A percentile compares a stretch with the other conserved stretches of the same genome.
Evolutionary conservation across 2,888 invertebrate genomes (phyloP).

Genomic region (Lithophane socia): DNA sequence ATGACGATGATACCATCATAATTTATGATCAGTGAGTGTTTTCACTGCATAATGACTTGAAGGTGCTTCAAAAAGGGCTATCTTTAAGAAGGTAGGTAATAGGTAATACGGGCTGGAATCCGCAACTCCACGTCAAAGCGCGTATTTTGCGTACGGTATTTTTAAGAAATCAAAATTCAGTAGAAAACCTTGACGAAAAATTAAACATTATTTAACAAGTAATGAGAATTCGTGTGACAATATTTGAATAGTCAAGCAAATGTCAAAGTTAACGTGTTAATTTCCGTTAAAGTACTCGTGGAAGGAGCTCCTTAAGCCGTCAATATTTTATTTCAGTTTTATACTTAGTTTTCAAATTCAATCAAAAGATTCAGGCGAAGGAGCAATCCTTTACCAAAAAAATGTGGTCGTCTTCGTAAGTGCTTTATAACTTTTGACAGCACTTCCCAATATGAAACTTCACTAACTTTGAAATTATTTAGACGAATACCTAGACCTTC

Average conservation of each 20-base stretch:
- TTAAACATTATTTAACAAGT: neutral
- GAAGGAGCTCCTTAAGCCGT: neutral
- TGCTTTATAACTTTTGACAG: neutral
- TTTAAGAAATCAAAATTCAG: neutral
- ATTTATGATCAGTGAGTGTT: neutral
- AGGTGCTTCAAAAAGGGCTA: neutral
- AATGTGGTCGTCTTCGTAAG: neutral
- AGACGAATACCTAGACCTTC: neutral
- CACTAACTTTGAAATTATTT: neutral
- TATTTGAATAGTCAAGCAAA: constrained; percentile 17
- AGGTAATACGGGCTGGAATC: no score
- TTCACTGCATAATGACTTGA: neutral
- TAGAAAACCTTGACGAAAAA: neutral
- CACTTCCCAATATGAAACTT: neutral
- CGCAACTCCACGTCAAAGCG: no score
- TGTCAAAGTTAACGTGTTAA: neutral
- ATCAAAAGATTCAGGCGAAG: no score
- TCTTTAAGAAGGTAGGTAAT: no score
- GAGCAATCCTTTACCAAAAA: neutral
- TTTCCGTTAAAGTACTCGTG: constrained; percentile 9
- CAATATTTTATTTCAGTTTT: neutral
- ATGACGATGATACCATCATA: neutral
- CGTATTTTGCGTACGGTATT: no score
- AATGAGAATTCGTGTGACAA: neutral
- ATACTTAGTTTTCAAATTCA: neutral